Percentiles rank a stretch among this genome's conserved stretches.
phyloP scores from a whole-genome alignment of 2,797 vertebrate species.

The Adelosebastes latens region DNA sequence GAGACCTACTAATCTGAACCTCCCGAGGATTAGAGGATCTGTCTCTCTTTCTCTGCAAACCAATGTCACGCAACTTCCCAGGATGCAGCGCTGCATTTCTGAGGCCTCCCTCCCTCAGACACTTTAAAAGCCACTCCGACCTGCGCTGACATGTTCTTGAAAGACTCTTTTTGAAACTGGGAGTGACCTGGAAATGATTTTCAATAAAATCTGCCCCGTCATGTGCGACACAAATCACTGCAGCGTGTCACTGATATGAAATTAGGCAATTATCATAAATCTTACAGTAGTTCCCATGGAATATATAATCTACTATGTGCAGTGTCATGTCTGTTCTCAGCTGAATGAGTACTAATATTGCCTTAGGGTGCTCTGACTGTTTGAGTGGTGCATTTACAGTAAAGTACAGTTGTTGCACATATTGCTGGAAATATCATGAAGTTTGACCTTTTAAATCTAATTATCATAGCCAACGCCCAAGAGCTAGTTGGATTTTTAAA shows the following conservation, averaged over 20 bases:
- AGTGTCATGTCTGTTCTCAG: neutral
- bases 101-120: constrained; percentile 42
- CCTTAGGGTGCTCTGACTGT: neutral
- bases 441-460: neutral
- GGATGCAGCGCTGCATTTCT: constrained; percentile 54
- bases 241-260: neutral
- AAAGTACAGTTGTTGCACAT: neutral
- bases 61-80: constrained; percentile 57
- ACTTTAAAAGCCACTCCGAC: constrained; percentile 50
- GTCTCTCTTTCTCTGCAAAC: constrained; percentile 48
- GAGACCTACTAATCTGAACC: constrained; percentile 35
- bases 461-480: neutral
- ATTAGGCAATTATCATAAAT: neutral
- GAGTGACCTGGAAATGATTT: constrained; percentile 67
- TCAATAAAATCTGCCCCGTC: constrained; percentile 29
- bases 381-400: neutral
- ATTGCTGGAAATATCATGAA: neutral
- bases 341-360: neutral
- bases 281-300: neutral
- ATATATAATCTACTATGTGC: neutral
- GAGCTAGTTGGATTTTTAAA: neutral
- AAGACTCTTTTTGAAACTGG: constrained; percentile 31
- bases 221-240: constrained; percentile 30
- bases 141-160: constrained; percentile 59
- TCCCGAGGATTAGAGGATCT: constrained; percentile 51